These are phyloP conservation scores for Drosophila anceps DNA, from an alignment of 2,888 invertebrate species.

Conservation along the genomic window DNA sequence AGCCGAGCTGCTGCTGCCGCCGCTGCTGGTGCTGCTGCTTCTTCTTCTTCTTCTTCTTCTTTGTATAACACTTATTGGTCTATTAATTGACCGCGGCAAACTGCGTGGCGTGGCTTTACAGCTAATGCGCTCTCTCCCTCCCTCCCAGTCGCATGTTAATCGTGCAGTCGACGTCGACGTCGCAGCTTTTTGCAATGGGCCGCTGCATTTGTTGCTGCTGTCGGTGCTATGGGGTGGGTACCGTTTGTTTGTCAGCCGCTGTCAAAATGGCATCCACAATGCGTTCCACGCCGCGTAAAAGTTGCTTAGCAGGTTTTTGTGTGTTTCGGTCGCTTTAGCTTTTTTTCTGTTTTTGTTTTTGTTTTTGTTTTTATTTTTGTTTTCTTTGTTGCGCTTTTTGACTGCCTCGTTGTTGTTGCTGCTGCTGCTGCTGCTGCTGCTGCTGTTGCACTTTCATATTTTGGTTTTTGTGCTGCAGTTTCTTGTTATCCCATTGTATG, in stretches of 20 bases:
- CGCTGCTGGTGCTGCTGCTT: constrained; percentile 5
- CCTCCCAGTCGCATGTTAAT: constrained; percentile 34
- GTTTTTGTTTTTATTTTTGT: constrained; percentile 8
- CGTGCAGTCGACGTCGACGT: constrained; percentile 16
- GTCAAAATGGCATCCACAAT: constrained; percentile 67
- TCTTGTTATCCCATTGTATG: constrained; percentile 46
- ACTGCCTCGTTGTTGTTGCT: constrained; percentile 7
- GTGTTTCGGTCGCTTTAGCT: constrained; percentile 10
- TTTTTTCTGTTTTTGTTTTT: constrained; percentile 13
- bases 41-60: neutral
- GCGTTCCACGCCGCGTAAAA: constrained; percentile 69
- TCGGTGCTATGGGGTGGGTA: constrained; percentile 29
- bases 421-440: constrained; percentile 25
- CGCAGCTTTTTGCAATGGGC: constrained; percentile 44
- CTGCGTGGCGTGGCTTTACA: constrained; percentile 22
- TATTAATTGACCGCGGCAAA: constrained; percentile 43
- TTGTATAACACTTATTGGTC: constrained; percentile 35
- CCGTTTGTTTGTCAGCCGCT: constrained; percentile 28
- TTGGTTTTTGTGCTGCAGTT: constrained; percentile 40
- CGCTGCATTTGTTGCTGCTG: constrained; percentile 40
- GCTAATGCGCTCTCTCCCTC: constrained; percentile 22
- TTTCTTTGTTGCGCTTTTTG: constrained; percentile 37
- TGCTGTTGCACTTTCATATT: constrained; percentile 74
- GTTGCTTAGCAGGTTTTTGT: constrained; percentile 68
- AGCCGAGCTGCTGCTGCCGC: constrained; percentile 8